Conservation (phyloP, 2,888 invertebrate genomes). For the Amblyjoppa proteus region DNA sequence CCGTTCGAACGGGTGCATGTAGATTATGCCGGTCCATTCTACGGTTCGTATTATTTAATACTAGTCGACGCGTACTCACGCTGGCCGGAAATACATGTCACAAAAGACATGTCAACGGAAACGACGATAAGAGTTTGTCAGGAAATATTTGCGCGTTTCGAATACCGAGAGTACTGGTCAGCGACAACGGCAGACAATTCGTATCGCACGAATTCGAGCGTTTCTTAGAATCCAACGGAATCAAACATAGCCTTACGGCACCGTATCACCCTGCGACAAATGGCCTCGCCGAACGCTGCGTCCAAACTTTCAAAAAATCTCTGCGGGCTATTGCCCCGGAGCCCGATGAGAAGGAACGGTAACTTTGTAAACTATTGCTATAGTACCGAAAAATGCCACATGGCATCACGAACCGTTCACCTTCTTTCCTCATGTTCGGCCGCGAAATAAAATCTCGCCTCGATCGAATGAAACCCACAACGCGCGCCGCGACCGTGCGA, state of each 20-base stretch:
- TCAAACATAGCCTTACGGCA: constrained; percentile 45
- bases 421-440: constrained; percentile 30
- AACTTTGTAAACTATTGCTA: constrained; percentile 12
- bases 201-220: constrained; percentile 42
- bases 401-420: constrained; percentile 50
- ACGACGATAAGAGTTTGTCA: constrained; percentile 43
- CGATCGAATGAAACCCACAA: constrained; percentile 17
- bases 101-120: constrained; percentile 44
- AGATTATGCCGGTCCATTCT: constrained; percentile 60
- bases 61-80: constrained; percentile 68
- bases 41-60: constrained; percentile 57
- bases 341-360: constrained; percentile 35
- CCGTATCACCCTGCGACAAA: constrained; percentile 64
- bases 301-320: constrained; percentile 46
- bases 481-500: not conserved
- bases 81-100: constrained; percentile 36
- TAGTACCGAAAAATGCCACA: constrained; percentile 54
- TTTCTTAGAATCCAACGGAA: constrained; percentile 41
- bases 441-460: constrained; percentile 22
- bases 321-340: constrained; percentile 17
- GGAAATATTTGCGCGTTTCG: constrained; percentile 59
- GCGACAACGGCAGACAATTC: constrained; percentile 59
- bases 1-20: constrained; percentile 43
- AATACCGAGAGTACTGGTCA: constrained; percentile 45
- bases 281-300: constrained; percentile 52